phyloP scores from a whole-genome alignment of 2,888 invertebrate species.

The Lycophotia porphyrea region DNA sequence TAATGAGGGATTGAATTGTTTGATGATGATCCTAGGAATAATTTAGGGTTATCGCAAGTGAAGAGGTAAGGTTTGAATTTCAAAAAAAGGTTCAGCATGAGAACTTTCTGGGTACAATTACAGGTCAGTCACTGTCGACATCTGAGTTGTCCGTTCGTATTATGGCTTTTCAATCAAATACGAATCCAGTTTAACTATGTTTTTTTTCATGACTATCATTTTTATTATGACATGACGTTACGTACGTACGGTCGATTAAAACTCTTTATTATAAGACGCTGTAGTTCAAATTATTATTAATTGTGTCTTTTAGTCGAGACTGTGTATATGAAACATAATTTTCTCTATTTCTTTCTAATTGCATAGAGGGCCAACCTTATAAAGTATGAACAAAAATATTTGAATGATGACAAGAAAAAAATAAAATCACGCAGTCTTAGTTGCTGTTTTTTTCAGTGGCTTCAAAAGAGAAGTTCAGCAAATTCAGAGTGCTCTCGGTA shows the following conservation, averaged over 20 bases:
- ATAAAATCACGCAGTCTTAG: not conserved
- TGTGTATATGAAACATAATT: not conserved
- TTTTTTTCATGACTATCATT: too few species aligned
- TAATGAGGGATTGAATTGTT: conserved; percentile 10
- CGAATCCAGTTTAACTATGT: too few species aligned
- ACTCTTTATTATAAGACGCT: not conserved
- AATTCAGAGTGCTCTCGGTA: not conserved
- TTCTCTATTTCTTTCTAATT: not conserved
- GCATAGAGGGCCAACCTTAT: too few species aligned
- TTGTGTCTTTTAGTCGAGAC: not conserved
- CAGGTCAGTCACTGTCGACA: not conserved
- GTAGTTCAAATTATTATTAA: not conserved
- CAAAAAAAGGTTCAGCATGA: not conserved
- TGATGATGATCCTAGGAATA: not conserved
- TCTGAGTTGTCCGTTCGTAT: not conserved
- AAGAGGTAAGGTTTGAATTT: not conserved
- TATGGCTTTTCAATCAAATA: not conserved
- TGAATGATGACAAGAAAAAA: not conserved
- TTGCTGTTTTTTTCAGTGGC: not conserved
- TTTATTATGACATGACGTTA: too few species aligned
- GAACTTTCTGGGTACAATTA: not conserved
- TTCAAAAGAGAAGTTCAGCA: not conserved
- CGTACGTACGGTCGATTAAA: not conserved
- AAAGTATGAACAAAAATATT: not conserved
- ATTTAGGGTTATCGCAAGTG: not conserved